A percentile compares a stretch with the other conserved stretches of the same genome.
These are phyloP conservation scores for Sebastes minor DNA, from an alignment of 2,797 vertebrate genomes.

Conservation along the genomic window DNA sequence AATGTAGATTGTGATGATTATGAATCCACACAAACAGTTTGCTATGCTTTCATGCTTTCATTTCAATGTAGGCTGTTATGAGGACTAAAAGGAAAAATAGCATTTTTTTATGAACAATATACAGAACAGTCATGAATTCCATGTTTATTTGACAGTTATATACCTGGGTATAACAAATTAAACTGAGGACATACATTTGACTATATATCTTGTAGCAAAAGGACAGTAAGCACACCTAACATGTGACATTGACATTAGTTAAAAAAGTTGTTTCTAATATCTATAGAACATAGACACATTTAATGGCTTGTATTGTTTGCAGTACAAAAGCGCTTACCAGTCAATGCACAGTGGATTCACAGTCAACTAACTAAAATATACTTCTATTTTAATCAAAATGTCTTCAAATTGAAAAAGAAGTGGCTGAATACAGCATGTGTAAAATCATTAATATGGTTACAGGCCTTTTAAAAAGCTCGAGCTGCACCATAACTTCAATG, in stretches of 20 bases:
- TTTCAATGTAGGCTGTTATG: neutral
- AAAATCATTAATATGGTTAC: neutral
- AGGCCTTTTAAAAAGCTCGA: neutral
- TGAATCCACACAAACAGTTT: neutral
- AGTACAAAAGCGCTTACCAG: conserved; percentile 18
- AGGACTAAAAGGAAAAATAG: no score
- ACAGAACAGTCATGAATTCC: neutral
- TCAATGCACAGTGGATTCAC: conserved; percentile 25
- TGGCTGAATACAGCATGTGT: neutral
- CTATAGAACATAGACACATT: neutral
- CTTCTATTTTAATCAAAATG: conserved; percentile 9
- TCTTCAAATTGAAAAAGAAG: neutral
- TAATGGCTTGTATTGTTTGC: neutral
- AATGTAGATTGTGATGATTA: neutral
- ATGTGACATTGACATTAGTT: neutral
- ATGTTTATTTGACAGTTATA: neutral
- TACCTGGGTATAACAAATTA: neutral
- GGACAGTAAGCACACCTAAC: neutral
- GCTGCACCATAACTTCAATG: neutral
- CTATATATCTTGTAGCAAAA: neutral
- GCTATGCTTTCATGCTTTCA: neutral
- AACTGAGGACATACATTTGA: neutral
- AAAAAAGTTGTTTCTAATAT: neutral
- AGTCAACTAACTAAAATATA: conserved; percentile 37
- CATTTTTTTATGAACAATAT: conserved; percentile 7